Evolutionary conservation across 2,113 vertebrate species (phyloP).

Genomic region (Heterochromis multidens): DNA sequence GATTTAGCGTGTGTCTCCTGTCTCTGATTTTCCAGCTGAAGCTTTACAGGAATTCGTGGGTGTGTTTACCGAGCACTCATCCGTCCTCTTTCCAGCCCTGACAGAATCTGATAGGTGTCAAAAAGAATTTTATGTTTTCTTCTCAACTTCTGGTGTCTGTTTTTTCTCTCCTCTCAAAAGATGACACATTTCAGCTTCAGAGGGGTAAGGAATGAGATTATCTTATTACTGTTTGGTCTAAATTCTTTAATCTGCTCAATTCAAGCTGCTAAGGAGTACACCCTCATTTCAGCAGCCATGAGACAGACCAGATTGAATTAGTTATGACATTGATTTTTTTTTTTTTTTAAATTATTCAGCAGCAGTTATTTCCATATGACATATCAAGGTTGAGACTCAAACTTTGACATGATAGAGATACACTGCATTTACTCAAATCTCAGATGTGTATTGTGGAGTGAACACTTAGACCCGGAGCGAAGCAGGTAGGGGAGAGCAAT

Average conservation of each 20-base stretch:
- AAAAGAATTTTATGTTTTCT: slow-evolving; percentile 49
- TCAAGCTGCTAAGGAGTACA: slow-evolving; percentile 18
- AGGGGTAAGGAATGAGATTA: slow-evolving; percentile 51
- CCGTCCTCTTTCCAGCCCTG: slow-evolving; percentile 4
- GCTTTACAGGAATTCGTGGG: slow-evolving; percentile 40
- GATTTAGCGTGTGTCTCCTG: neutral
- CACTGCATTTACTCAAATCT: slow-evolving; percentile 24
- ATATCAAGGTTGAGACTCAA: slow-evolving; percentile 22
- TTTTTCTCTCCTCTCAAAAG: neutral
- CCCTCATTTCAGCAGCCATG: neutral
- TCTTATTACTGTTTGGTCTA: slow-evolving; percentile 30
- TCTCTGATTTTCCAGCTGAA: slow-evolving; percentile 5
- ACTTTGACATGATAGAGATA: slow-evolving; percentile 21
- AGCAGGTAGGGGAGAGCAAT: neutral
- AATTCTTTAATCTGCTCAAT: slow-evolving; percentile 52
- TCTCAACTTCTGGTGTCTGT: slow-evolving; percentile 30
- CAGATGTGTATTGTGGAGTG: neutral
- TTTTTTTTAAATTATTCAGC: neutral
- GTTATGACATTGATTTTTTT: neutral
- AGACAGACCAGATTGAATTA: slow-evolving; percentile 33
- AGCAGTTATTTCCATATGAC: slow-evolving; percentile 17
- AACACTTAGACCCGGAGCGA: neutral
- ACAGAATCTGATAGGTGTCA: slow-evolving; percentile 61
- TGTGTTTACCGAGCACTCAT: slow-evolving; percentile 56
- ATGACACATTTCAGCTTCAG: slow-evolving; percentile 42